Evolutionary conservation across 2,888 invertebrate genomes (phyloP).

Genomic region (Parasteatoda lunata): DNA sequence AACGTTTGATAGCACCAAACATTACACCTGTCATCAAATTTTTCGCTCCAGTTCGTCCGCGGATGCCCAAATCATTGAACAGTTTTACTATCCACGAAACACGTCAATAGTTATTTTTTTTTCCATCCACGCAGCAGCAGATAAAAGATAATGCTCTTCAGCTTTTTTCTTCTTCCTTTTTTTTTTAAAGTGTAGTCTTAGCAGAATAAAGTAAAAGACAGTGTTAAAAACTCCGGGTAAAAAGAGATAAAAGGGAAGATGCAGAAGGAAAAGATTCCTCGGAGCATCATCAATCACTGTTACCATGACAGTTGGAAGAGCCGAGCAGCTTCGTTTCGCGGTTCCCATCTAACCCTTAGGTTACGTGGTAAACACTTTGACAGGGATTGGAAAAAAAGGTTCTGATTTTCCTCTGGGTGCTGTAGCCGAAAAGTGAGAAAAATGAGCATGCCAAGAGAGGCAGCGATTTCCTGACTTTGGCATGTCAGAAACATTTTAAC

Average conservation of each 20-base stretch:
- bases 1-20: background rate
- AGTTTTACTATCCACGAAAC: background rate
- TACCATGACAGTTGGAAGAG: slow-evolving; percentile 15
- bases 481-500: slow-evolving; percentile 32
- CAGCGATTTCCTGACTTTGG: slow-evolving; percentile 12
- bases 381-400: slow-evolving; percentile 20
- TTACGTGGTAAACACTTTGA: slow-evolving; percentile 39
- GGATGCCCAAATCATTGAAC: background rate
- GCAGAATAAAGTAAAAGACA: slow-evolving; percentile 20
- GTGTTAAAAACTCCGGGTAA: slow-evolving; percentile 8
- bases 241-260: slow-evolving; percentile 42
- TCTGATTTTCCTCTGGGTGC: slow-evolving; percentile 14
- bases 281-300: slow-evolving; percentile 52
- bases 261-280: slow-evolving; percentile 42
- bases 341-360: slow-evolving; percentile 31
- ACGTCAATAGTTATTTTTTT: background rate
- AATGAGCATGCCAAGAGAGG: slow-evolving; percentile 11
- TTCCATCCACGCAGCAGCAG: background rate
- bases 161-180: no score
- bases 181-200: background rate
- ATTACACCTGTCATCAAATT: background rate
- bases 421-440: background rate
- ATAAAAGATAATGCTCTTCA: background rate
- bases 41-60: background rate
- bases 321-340: slow-evolving; percentile 9